Evolutionary conservation across 2,888 invertebrate genomes (phyloP), one percentile per base, ranked within the genome.

Genomic region (Coleophora flavipennella): DNA sequence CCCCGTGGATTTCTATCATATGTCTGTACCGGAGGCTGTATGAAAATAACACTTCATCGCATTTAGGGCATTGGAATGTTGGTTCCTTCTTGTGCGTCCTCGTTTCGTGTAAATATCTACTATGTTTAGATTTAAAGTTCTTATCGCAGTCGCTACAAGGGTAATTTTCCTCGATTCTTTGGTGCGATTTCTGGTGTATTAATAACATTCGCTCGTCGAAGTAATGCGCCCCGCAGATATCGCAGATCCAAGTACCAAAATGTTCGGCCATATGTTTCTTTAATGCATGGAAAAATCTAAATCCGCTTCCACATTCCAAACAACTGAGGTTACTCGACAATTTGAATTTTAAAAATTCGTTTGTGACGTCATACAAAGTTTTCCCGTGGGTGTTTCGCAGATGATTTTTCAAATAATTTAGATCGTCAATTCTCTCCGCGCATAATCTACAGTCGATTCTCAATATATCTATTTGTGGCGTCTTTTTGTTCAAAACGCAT

Each of bases 141-240:
- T 84, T 84, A 0, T 78, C 83, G 36, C 86, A 86, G 0, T 80
- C 71, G 1, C 78, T 72, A 45, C 89, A 89, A 0, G 75, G 70
- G 50, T 73, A 76, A 0, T 55, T 79, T 11, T 83, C 80, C 2
- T 84, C 86, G 1, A 77, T 59, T 7, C 57, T 56, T 14, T 62
- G 65, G 33, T 81, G 83, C 0, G 70, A 65, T 11, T 73, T 69
- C 25, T 74, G 62, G 49, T 88, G 83, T 12, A 78, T 52, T 1
- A 68, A 40, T 10, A 86, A 46, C 56, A 86, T 86, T 0, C 79
- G 56, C 2, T 75, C 71, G 36, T 85, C 81, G 8, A 85, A 73
- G 36, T 86, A 87, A 34, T 80, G 75, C 0, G 83, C 85, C 0
- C 83, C 77, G 42, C 81, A 83, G 0, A 74, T 50, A 33, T 81